A percentile compares a stretch with the other conserved stretches of the same genome.
These are phyloP conservation scores for Chrysochloris asiatica DNA, from an alignment of 2,113 vertebrate species.

Conservation along the genomic window DNA sequence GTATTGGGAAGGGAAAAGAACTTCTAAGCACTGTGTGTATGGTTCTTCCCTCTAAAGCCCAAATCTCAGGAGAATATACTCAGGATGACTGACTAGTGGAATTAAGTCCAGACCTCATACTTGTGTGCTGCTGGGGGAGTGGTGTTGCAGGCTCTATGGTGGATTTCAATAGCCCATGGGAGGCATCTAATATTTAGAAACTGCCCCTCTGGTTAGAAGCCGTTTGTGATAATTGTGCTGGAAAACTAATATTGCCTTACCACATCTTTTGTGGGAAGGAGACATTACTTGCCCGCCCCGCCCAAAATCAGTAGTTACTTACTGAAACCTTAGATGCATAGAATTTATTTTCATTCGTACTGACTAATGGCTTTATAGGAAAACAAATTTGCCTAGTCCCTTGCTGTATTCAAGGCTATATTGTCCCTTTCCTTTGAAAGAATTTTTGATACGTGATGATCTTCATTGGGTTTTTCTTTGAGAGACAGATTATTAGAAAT, in stretches of 20 bases:
- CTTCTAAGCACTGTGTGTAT: neutral
- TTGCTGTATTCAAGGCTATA: neutral
- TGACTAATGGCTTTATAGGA: neutral
- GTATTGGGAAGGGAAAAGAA: neutral
- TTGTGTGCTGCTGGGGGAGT: neutral
- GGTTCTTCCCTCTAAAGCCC: neutral
- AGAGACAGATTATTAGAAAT: constrained; percentile 24
- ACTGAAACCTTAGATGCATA: too few species aligned
- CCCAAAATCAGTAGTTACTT: too few species aligned
- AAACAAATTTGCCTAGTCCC: neutral
- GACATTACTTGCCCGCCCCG: neutral
- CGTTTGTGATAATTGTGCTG: constrained; percentile 35
- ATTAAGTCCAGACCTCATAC: neutral
- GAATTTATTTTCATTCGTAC: neutral
- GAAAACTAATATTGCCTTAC: neutral
- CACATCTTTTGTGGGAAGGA: neutral
- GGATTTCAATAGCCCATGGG: neutral
- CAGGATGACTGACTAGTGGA: neutral
- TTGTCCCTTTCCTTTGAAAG: neutral
- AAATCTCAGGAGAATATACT: neutral
- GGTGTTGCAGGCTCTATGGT: neutral
- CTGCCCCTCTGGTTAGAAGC: neutral
- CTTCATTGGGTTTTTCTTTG: constrained; percentile 10
- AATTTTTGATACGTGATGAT: constrained; percentile 19
- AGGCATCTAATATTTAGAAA: neutral